Conservation (phyloP, 1,140 invertebrate species). For the Conus betulinus region DNA sequence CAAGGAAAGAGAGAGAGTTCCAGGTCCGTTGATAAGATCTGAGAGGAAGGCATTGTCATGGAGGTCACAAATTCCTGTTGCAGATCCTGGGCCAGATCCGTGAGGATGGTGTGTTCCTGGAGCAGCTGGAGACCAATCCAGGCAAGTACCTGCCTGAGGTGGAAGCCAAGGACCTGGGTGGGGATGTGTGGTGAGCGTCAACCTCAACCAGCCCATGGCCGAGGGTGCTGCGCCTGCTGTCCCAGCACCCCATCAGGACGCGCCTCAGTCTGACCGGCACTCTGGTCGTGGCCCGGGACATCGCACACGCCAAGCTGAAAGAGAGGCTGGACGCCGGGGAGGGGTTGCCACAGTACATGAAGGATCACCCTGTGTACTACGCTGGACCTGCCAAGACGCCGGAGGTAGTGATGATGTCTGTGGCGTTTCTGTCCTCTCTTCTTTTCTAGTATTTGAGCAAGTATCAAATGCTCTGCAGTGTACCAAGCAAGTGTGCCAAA, state of each 20-base stretch:
- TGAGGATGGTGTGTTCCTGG: slow-evolving; percentile 73
- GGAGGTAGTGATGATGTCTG: slow-evolving; percentile 53
- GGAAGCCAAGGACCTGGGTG: slow-evolving; percentile 65
- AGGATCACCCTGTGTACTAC: slow-evolving; percentile 76
- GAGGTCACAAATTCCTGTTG: neutral
- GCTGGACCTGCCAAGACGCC: slow-evolving; percentile 76
- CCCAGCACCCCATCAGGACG: slow-evolving; percentile 72
- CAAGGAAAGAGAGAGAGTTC: too few species aligned
- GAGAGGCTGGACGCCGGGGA: slow-evolving; percentile 72
- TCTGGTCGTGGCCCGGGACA: slow-evolving; percentile 75
- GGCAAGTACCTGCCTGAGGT: slow-evolving; percentile 75
- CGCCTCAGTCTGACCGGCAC: slow-evolving; percentile 73
- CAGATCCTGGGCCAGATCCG: slow-evolving; percentile 74
- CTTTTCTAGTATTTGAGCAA: too few species aligned
- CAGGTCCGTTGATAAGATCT: too few species aligned
- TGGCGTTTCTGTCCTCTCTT: too few species aligned
- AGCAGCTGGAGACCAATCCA: slow-evolving; percentile 75
- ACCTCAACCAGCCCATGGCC: slow-evolving; percentile 73
- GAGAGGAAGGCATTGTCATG: too few species aligned
- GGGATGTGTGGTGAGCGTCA: slow-evolving; percentile 73
- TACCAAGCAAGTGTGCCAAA: too few species aligned
- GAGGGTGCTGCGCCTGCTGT: slow-evolving; percentile 61
- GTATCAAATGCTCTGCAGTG: too few species aligned
- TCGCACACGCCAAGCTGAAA: slow-evolving; percentile 75
- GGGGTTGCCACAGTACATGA: slow-evolving; percentile 74